These are phyloP conservation scores for Drosophila pseudotalamancana DNA, from an alignment of 2,888 invertebrate genomes.

Conservation along the genomic window DNA sequence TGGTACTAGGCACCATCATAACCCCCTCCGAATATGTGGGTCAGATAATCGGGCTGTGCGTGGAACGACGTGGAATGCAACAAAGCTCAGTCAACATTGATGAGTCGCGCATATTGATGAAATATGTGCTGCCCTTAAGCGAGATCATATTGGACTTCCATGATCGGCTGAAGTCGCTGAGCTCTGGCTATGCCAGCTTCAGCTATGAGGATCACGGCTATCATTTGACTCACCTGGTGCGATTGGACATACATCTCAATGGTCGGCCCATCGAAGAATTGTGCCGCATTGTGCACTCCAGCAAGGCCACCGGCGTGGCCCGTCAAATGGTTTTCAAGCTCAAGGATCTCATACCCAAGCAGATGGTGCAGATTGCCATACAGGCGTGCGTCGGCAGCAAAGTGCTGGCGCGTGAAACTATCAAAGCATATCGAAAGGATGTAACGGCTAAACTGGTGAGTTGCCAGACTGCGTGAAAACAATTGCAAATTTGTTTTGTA, in stretches of 20 bases:
- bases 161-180: slow-evolving; percentile 93
- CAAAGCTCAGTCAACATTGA: slow-evolving; percentile 91
- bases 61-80: slow-evolving; percentile 89
- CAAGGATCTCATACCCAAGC: slow-evolving; percentile 93
- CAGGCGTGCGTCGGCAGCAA: slow-evolving; percentile 93
- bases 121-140: slow-evolving; percentile 93
- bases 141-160: slow-evolving; percentile 98
- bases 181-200: slow-evolving; percentile 98
- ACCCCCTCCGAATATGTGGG: slow-evolving; percentile 91
- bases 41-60: slow-evolving; percentile 89
- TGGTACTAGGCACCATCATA: slow-evolving; percentile 94
- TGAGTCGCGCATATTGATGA: slow-evolving; percentile 91
- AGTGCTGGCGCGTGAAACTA: slow-evolving; percentile 92
- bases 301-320: slow-evolving; percentile 88
- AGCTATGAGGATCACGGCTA: slow-evolving; percentile 96
- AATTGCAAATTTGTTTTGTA: too few relatives aligned
- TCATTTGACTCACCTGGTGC: slow-evolving; percentile 90
- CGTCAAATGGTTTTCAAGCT: slow-evolving; percentile 90
- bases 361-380: slow-evolving; percentile 94
- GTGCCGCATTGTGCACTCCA: slow-evolving; percentile 91
- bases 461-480: slow-evolving; percentile 6
- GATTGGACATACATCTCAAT: slow-evolving; percentile 90
- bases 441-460: slow-evolving; percentile 96
- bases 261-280: slow-evolving; percentile 93
- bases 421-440: slow-evolving; percentile 95